These are phyloP conservation scores for Caenorhabditis briggsae DNA, from an alignment of 1,140 invertebrate species.

Conservation along the genomic window DNA sequence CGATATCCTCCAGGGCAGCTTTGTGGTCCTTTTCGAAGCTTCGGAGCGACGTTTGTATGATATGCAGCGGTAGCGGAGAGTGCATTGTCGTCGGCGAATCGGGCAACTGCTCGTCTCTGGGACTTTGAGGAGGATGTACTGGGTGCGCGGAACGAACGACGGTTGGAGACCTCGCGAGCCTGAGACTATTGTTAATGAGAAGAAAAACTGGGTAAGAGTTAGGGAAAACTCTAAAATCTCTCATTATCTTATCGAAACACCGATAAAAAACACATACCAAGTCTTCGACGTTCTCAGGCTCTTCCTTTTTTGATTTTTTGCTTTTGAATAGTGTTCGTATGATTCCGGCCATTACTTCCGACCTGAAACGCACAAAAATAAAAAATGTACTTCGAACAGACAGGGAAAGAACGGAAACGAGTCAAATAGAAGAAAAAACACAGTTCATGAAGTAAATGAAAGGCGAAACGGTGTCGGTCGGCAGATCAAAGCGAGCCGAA, in stretches of 20 bases:
- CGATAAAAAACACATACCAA: conserved; percentile 1
- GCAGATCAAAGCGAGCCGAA: conserved; percentile 46
- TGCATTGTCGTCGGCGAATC: conserved; percentile 16
- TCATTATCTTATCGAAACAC: too few relatives aligned
- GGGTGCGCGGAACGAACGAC: conserved; percentile 30
- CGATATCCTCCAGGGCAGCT: conserved; percentile 58
- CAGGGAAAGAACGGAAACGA: conserved; percentile 7
- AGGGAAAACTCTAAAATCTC: too few relatives aligned
- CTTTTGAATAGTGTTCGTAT: conserved; percentile 33
- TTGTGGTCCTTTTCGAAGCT: conserved; percentile 38
- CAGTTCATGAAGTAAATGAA: conserved; percentile 54
- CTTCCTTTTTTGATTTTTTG: conserved; percentile 37
- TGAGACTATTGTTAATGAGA: neutral
- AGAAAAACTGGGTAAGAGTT: too few relatives aligned
- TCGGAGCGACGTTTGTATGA: conserved; percentile 51
- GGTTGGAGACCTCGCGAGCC: conserved; percentile 39
- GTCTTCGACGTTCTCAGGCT: conserved; percentile 13
- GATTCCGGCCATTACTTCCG: conserved; percentile 32
- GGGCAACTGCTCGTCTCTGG: conserved; percentile 27
- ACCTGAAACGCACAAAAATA: conserved; percentile 6
- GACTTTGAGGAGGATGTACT: conserved; percentile 20
- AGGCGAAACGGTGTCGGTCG: conserved; percentile 8
- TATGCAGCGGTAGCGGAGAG: conserved; percentile 39
- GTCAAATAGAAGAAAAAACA: conserved; percentile 37
- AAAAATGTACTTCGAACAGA: neutral